phyloP scores from a whole-genome alignment of 2,888 invertebrate species.

The Chironomus riparius region DNA sequence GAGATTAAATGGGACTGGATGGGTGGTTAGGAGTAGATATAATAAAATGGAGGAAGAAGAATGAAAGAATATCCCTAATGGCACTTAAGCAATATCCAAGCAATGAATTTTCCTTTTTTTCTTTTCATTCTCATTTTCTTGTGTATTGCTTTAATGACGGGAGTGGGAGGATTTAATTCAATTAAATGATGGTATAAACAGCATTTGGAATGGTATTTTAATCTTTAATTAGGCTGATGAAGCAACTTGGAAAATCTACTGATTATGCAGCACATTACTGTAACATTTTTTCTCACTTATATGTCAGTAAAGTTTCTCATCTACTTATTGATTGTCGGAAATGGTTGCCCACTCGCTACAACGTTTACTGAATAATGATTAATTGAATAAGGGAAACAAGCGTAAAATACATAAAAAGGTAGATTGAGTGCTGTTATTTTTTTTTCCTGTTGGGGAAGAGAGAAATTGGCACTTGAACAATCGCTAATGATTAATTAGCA shows the following conservation, averaged over 20 bases:
- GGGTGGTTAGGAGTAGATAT: background rate
- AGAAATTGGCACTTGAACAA: background rate
- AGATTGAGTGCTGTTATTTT: background rate
- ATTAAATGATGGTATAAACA: slow-evolving; percentile 23
- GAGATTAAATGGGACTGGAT: background rate
- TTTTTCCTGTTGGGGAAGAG: background rate
- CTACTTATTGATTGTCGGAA: background rate
- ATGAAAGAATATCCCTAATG: slow-evolving; percentile 22
- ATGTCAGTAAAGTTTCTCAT: background rate
- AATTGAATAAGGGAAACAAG: background rate
- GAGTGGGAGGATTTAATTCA: slow-evolving; percentile 19
- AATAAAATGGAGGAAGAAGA: background rate
- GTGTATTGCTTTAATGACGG: background rate
- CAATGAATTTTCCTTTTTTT: too few relatives aligned
- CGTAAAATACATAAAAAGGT: too few relatives aligned
- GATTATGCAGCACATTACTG: slow-evolving; percentile 14
- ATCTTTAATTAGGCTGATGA: slow-evolving; percentile 27
- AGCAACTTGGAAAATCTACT: slow-evolving; percentile 18
- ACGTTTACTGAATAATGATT: background rate
- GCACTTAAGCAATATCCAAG: slow-evolving; percentile 10
- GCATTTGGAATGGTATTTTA: slow-evolving; percentile 26
- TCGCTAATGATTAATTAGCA: background rate
- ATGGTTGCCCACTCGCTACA: background rate
- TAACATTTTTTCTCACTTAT: background rate
- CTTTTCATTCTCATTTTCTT: background rate